Conservation (phyloP, 2,113 vertebrate species). For the Spermophilus dauricus region DNA sequence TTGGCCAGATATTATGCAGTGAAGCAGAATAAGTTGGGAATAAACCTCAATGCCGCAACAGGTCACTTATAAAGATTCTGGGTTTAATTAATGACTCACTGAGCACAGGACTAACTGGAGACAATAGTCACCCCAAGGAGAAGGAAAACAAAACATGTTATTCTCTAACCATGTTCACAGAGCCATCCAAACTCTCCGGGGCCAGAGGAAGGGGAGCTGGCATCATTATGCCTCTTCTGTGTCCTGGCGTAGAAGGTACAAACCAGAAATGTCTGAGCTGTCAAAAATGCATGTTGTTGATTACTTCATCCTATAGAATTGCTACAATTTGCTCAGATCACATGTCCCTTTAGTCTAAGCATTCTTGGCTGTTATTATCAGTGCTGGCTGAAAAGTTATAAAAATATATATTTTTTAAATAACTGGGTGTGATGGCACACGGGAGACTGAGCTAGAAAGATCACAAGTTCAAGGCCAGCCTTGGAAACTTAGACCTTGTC, state of each 20-base stretch:
- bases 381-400: conserved; percentile 10
- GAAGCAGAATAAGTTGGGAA: conserved; percentile 84
- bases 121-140: conserved; percentile 88
- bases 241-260: not conserved
- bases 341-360: conserved; percentile 40
- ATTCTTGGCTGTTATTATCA: conserved; percentile 34
- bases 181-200: conserved; percentile 64
- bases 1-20: conserved; percentile 80
- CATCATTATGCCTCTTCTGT: conserved; percentile 22
- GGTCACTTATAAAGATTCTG: conserved; percentile 86
- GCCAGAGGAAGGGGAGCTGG: conserved; percentile 16
- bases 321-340: conserved; percentile 44
- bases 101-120: conserved; percentile 83
- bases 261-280: not conserved
- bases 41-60: conserved; percentile 78
- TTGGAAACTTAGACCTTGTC: not conserved
- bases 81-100: conserved; percentile 89
- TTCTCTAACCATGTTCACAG: conserved; percentile 82
- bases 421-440: not conserved
- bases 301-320: not conserved
- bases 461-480: not conserved
- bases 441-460: not conserved
- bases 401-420: not conserved
- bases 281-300: conserved; percentile 31
- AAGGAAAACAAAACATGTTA: conserved; percentile 85